Conservation (phyloP, 2,888 invertebrate genomes). For the Cybosia mesomella region DNA sequence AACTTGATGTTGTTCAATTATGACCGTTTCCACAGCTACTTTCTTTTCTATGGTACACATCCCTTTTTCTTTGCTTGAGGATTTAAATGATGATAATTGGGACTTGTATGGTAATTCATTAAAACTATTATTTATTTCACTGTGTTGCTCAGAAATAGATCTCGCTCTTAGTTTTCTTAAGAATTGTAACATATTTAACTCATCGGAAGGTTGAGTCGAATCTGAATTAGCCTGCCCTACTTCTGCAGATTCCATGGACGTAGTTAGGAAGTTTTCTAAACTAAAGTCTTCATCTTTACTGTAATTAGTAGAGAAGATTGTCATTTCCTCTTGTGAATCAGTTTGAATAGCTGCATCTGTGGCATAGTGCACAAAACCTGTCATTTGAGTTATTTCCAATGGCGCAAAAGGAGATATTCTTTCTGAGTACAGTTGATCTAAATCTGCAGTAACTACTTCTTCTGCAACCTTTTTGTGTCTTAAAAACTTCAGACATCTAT, state of each 20-base stretch:
- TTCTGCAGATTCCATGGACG: conserved; percentile 17
- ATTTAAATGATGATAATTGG: neutral
- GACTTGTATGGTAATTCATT: neutral
- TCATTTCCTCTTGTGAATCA: conserved; percentile 59
- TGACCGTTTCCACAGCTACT: neutral
- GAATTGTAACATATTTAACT: conserved; percentile 67
- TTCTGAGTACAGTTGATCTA: conserved; percentile 25
- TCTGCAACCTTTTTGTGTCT: conserved; percentile 36
- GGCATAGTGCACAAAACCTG: neutral
- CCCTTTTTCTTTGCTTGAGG: conserved; percentile 58
- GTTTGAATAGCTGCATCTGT: conserved; percentile 71
- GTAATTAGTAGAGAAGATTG: conserved; percentile 1
- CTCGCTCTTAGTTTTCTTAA: conserved; percentile 54
- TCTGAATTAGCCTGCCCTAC: conserved; percentile 14
- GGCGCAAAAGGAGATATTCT: conserved; percentile 67
- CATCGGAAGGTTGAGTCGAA: conserved; percentile 46
- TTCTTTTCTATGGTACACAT: conserved; percentile 49
- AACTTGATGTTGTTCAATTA: neutral
- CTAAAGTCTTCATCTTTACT: conserved; percentile 1
- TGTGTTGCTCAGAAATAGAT: conserved; percentile 40
- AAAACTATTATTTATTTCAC: neutral
- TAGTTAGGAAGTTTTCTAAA: neutral
- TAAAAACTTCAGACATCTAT: conserved; percentile 35
- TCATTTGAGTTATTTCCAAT: conserved; percentile 65
- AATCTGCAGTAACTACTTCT: conserved; percentile 22